phyloP scores from a whole-genome alignment of 2,888 invertebrate genomes.

The Monoplex corrugatus region DNA sequence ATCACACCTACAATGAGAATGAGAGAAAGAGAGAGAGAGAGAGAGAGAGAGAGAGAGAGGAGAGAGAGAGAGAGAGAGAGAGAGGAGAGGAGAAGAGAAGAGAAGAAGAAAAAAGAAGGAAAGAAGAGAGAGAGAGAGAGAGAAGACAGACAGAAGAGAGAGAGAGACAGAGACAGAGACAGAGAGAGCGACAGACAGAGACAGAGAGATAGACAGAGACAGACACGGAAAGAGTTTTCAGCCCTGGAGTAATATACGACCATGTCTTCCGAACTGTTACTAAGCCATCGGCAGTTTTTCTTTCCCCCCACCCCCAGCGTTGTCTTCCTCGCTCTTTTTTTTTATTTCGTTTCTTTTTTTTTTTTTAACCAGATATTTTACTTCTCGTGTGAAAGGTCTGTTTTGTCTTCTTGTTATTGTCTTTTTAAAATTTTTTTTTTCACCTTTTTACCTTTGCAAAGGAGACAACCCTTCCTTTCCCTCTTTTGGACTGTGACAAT shows the following conservation, averaged over 20 bases:
- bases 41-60: conserved; percentile 33
- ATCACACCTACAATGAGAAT: too few species aligned
- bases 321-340: too few species aligned
- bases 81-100: conserved; percentile 7
- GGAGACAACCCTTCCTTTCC: too few species aligned
- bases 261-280: too few species aligned
- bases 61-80: conserved; percentile 33
- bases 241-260: neutral
- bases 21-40: conserved; percentile 18
- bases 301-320: neutral
- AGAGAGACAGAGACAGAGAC: neutral
- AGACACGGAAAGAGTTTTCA: neutral
- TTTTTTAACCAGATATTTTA: too few species aligned
- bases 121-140: neutral
- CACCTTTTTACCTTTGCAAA: too few species aligned
- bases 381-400: too few species aligned
- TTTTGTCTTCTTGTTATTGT: too few species aligned
- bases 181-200: neutral
- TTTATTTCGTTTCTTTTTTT: too few species aligned
- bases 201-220: neutral
- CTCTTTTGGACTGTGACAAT: too few species aligned
- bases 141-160: neutral
- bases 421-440: too few species aligned
- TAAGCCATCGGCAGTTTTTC: too few species aligned
- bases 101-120: neutral